phyloP scores from a whole-genome alignment of 2,888 invertebrate genomes.

The Asteroscopus sphinx region DNA sequence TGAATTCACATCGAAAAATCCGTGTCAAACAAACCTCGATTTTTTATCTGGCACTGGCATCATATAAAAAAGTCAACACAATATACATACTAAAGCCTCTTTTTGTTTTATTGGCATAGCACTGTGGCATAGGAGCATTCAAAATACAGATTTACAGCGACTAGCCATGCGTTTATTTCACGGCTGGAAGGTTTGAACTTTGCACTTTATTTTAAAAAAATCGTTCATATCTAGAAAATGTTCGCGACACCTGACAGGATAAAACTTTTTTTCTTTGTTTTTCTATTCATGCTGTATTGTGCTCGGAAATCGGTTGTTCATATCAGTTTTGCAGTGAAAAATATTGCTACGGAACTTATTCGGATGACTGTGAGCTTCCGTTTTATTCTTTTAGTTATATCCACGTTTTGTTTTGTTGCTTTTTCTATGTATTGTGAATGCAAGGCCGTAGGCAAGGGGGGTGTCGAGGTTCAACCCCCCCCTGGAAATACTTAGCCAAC shows the following conservation, averaged over 20 bases:
- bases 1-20: not conserved
- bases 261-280: slow-evolving; percentile 38
- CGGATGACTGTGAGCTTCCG: slow-evolving; percentile 3
- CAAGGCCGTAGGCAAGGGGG: too few species aligned
- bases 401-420: not conserved
- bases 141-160: slow-evolving; percentile 31
- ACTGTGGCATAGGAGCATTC: too few species aligned
- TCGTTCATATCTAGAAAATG: slow-evolving; percentile 33
- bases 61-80: slow-evolving; percentile 23
- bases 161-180: slow-evolving; percentile 38
- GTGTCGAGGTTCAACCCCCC: too few species aligned
- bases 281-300: slow-evolving; percentile 23
- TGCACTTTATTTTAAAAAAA: slow-evolving; percentile 31
- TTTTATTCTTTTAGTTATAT: slow-evolving; percentile 14
- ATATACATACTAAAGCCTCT: not conserved
- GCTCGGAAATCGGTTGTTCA: slow-evolving; percentile 29
- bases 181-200: slow-evolving; percentile 31
- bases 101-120: slow-evolving; percentile 5
- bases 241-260: slow-evolving; percentile 45
- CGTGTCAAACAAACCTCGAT: slow-evolving; percentile 8
- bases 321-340: slow-evolving; percentile 17
- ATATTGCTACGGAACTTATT: slow-evolving; percentile 30
- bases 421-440: not conserved
- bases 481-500: too few species aligned
- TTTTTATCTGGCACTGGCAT: slow-evolving; percentile 1